Percentiles rank a stretch among this genome's conserved stretches.
These are phyloP conservation scores for Pheosia tremula DNA, from an alignment of 2,888 invertebrate genomes.

Conservation along the genomic window DNA sequence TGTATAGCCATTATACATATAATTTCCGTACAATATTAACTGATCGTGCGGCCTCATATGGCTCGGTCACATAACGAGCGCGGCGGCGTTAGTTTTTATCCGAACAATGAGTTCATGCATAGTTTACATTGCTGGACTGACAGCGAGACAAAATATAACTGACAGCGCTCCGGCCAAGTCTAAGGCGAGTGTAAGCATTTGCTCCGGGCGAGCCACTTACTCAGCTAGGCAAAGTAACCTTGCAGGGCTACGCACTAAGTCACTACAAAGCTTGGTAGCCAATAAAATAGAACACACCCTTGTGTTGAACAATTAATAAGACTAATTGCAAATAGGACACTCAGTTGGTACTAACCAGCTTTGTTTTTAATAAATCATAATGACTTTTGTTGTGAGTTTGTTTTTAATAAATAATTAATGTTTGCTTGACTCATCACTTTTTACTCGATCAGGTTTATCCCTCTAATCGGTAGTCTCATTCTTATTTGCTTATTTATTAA, in stretches of 20 bases:
- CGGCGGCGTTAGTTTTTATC: not conserved
- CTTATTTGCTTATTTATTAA: not conserved
- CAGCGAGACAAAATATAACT: too few relatives aligned
- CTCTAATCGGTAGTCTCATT: not conserved
- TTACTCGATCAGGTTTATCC: constrained; percentile 19
- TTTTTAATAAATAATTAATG: constrained; percentile 17
- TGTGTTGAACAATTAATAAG: constrained; percentile 37
- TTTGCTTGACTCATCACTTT: constrained; percentile 18
- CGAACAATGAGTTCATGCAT: not conserved
- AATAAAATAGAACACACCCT: constrained; percentile 29
- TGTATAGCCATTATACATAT: too few relatives aligned
- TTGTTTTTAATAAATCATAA: constrained; percentile 71
- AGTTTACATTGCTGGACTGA: too few relatives aligned
- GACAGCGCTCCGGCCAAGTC: too few relatives aligned
- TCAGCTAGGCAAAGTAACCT: too few relatives aligned
- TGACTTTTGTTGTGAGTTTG: constrained; percentile 47
- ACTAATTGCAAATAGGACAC: constrained; percentile 62
- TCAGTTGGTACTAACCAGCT: constrained; percentile 69
- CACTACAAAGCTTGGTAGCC: not conserved
- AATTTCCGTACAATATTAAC: too few relatives aligned
- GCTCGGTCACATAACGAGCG: too few relatives aligned
- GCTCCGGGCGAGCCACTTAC: too few relatives aligned
- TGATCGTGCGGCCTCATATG: too few relatives aligned
- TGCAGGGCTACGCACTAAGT: too few relatives aligned
- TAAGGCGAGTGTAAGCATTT: too few relatives aligned